phyloP scores from a whole-genome alignment of 2,888 invertebrate genomes.

The Aplocera efformata region DNA sequence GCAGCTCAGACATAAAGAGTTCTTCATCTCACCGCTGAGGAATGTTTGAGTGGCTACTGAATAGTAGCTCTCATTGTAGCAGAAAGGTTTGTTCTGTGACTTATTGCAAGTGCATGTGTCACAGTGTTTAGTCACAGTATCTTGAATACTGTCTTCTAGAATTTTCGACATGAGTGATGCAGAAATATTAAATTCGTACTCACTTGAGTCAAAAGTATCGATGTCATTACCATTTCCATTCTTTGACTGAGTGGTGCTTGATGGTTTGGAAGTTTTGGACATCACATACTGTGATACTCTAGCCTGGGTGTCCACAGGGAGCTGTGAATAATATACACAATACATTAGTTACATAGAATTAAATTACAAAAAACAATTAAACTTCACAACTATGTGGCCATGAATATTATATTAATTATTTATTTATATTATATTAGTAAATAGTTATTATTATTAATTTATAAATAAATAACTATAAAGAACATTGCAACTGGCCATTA shows the following conservation, averaged over 20 bases:
- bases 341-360: no score
- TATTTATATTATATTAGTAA: no score
- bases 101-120: constrained; percentile 89
- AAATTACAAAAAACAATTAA: no score
- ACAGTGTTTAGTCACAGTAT: constrained; percentile 90
- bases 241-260: constrained; percentile 66
- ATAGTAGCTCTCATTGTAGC: constrained; percentile 78
- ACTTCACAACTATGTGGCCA: no score
- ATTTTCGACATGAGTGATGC: constrained; percentile 96
- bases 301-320: constrained; percentile 94
- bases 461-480: no score
- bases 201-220: constrained; percentile 79
- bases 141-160: constrained; percentile 91
- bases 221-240: constrained; percentile 53
- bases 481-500: neutral
- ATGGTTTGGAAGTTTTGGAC: constrained; percentile 76
- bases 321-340: constrained; percentile 76
- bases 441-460: no score
- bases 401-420: no score
- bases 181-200: constrained; percentile 86
- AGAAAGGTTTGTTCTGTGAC: constrained; percentile 72
- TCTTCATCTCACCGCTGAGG: constrained; percentile 69
- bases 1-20: constrained; percentile 81
- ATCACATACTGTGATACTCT: constrained; percentile 90
- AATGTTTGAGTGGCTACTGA: constrained; percentile 83